Conservation (phyloP, 2,888 invertebrate genomes). For the Odiellus spinosus region DNA sequence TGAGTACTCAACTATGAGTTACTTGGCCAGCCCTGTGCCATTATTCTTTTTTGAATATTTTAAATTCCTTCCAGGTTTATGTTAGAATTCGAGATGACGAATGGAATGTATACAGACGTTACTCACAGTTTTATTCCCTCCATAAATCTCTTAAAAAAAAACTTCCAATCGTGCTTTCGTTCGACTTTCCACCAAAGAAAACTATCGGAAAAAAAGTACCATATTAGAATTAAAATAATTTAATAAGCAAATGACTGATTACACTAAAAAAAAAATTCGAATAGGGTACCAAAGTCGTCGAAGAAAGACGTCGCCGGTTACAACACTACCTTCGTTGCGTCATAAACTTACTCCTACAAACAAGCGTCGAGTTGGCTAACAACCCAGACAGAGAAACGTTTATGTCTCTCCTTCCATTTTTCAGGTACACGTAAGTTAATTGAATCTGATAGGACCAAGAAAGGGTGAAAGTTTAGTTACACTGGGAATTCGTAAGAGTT, state of each 20-base stretch:
- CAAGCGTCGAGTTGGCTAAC: conserved; percentile 55
- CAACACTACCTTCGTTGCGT: conserved; percentile 68
- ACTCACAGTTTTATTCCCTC: conserved; percentile 76
- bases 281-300: conserved; percentile 47
- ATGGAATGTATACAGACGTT: conserved; percentile 90
- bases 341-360: conserved; percentile 48
- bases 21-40: no score
- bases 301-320: conserved; percentile 62
- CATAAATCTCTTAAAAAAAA: conserved; percentile 69
- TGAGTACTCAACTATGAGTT: no score
- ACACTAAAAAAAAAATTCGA: conserved; percentile 1
- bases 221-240: no score
- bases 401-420: conserved; percentile 67
- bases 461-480: no score
- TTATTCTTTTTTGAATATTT: no score
- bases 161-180: conserved; percentile 56
- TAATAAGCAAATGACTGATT: no score
- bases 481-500: no score
- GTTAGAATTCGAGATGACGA: conserved; percentile 69
- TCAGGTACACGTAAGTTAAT: conserved; percentile 32
- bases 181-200: conserved; percentile 90
- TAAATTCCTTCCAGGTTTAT: conserved; percentile 44
- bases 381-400: conserved; percentile 61
- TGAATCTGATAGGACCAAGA: no score
- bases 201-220: conserved; percentile 73